phyloP scores from a whole-genome alignment of 1,140 invertebrate species.

The Drosophila cardini region DNA sequence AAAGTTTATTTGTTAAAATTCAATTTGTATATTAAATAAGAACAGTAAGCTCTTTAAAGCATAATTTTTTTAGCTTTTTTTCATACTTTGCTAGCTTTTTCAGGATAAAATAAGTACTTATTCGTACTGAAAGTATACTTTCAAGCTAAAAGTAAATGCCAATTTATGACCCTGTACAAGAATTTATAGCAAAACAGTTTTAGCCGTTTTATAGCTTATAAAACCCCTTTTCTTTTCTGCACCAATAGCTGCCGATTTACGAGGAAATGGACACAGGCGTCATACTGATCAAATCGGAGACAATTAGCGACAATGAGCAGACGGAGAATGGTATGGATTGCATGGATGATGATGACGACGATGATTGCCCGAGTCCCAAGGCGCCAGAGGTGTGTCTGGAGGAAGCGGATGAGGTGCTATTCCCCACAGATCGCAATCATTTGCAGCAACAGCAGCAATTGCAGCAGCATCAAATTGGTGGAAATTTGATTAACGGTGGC shows the following conservation, averaged over 20 bases:
- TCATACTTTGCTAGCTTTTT: no score
- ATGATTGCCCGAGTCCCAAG: constrained; percentile 77
- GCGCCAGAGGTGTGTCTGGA: constrained; percentile 81
- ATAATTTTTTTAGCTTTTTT: no score
- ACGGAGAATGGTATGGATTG: constrained; percentile 74
- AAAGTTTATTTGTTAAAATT: no score
- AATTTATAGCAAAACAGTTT: no score
- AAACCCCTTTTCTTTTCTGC: neutral
- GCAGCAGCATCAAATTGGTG: neutral
- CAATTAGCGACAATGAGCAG: constrained; percentile 82
- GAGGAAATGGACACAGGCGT: constrained; percentile 80
- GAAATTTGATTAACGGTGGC: constrained; percentile 1
- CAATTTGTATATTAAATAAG: no score
- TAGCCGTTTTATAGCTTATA: no score
- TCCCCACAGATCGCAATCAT: constrained; percentile 62
- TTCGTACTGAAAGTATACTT: no score
- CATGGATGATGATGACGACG: constrained; percentile 78
- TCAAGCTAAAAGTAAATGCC: no score
- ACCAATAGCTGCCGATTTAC: constrained; percentile 53
- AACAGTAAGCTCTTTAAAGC: no score
- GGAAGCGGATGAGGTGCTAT: constrained; percentile 76
- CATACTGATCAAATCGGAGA: constrained; percentile 82
- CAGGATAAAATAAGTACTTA: no score
- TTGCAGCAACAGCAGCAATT: constrained; percentile 15
- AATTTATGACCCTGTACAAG: no score